Conservation (phyloP, 1,140 invertebrate species). For the Aphaenogaster floridana region DNA sequence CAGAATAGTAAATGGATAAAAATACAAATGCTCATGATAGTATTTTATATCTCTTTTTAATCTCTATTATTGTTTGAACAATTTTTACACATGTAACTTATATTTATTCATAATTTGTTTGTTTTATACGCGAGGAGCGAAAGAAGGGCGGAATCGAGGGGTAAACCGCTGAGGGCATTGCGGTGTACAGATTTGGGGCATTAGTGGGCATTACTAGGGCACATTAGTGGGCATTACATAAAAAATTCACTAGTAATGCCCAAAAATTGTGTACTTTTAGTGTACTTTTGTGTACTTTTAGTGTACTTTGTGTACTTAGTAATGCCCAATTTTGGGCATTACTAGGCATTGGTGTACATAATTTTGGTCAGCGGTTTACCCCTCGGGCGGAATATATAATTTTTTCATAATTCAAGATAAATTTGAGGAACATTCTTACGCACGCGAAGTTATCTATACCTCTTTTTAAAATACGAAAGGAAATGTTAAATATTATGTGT, state of each 20-base stretch:
- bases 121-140: not conserved
- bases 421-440: not conserved
- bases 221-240: too few relatives aligned
- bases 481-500: not conserved
- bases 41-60: not conserved
- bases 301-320: too few relatives aligned
- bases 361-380: too few relatives aligned
- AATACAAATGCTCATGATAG: not conserved
- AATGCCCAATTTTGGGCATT: too few relatives aligned
- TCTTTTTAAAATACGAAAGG: not conserved
- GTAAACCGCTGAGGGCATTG: too few relatives aligned
- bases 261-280: too few relatives aligned
- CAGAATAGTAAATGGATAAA: constrained; percentile 6
- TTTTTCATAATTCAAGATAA: constrained; percentile 2
- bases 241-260: too few relatives aligned
- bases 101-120: not conserved
- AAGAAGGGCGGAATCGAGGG: not conserved
- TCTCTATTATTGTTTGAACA: not conserved
- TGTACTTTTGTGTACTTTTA: too few relatives aligned
- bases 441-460: not conserved
- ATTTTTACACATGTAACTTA: not conserved
- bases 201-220: too few relatives aligned
- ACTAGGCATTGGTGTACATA: too few relatives aligned
- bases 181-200: too few relatives aligned
- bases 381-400: not conserved